Evolutionary conservation across 2,113 vertebrate genomes (phyloP).

Genomic region (Setophaga kirtlandii): DNA sequence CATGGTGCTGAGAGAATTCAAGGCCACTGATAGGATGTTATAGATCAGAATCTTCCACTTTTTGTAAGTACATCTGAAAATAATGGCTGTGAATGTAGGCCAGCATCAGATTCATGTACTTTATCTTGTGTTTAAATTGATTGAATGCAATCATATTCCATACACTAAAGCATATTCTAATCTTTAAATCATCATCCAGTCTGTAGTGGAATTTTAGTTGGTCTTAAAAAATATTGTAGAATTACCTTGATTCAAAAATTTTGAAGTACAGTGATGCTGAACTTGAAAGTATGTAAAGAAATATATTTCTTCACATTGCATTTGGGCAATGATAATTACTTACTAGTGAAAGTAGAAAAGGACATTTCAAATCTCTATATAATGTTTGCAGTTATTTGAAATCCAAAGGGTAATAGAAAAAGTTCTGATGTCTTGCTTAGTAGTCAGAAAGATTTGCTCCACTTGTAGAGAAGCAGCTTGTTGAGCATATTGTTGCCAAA

Average conservation of each 20-base stretch:
- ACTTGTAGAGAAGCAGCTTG: background rate
- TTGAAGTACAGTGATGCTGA: background rate
- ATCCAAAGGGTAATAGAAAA: background rate
- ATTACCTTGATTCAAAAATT: background rate
- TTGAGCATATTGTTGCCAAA: background rate
- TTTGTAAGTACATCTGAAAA: background rate
- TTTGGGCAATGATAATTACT: background rate
- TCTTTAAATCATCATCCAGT: background rate
- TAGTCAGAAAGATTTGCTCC: background rate
- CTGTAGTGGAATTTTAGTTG: background rate
- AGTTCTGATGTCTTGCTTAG: background rate
- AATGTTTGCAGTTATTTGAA: background rate
- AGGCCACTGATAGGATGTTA: background rate
- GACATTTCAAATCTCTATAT: background rate
- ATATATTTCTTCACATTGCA: accelerated
- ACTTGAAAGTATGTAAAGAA: background rate
- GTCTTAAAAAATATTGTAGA: background rate
- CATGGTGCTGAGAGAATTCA: background rate
- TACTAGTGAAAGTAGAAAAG: background rate
- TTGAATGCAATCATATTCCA: background rate
- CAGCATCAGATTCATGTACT: background rate
- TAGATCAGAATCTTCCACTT: background rate
- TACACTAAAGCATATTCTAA: background rate
- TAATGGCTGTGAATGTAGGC: background rate
- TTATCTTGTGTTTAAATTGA: background rate